Percentiles rank a stretch among this genome's conserved stretches.
Evolutionary conservation across 2,113 vertebrate species (phyloP).

Genomic region (Mormoops blainvillei): DNA sequence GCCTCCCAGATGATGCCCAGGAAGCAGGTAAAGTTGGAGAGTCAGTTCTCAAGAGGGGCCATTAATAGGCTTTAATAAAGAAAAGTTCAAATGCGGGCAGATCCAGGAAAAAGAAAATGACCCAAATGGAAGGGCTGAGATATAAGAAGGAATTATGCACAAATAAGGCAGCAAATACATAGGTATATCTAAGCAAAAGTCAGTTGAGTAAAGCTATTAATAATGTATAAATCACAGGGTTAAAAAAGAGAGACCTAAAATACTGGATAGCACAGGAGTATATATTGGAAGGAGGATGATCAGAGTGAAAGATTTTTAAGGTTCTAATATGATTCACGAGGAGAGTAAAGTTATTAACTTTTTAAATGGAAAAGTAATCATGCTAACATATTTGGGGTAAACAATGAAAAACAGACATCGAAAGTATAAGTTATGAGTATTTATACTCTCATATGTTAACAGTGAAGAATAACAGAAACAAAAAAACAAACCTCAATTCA

Average conservation of each 20-base stretch:
- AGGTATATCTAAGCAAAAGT: not conserved
- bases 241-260: slow-evolving; percentile 18
- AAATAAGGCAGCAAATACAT: not conserved
- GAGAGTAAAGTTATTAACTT: not conserved
- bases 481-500: not conserved
- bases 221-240: not conserved
- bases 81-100: slow-evolving; percentile 41
- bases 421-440: not conserved
- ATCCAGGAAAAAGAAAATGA: slow-evolving; percentile 41
- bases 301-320: not conserved
- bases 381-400: not conserved
- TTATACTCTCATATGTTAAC: not conserved
- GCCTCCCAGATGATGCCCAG: not conserved
- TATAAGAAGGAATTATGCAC: not conserved
- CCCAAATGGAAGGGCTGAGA: slow-evolving; percentile 26
- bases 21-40: not conserved
- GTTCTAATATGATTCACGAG: not conserved
- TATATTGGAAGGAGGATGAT: not conserved
- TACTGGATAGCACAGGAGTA: too few relatives aligned
- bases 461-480: not conserved
- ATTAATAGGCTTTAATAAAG: not conserved
- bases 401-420: not conserved
- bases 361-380: not conserved
- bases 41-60: not conserved
- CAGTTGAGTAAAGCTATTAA: not conserved